Conservation (phyloP, 1,140 invertebrate genomes). For the Cherax destructor region DNA sequence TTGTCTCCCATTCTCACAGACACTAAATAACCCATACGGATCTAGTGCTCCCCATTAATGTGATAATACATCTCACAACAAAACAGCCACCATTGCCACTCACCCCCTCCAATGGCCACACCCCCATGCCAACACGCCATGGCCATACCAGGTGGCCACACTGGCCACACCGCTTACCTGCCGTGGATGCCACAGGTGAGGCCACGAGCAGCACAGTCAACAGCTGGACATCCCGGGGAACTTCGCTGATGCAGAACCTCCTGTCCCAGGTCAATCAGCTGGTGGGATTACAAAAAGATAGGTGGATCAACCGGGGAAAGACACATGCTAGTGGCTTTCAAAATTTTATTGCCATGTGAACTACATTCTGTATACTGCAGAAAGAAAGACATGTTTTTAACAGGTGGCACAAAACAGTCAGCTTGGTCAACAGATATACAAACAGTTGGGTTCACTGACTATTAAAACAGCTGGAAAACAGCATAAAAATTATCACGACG, state of each 20-base stretch:
- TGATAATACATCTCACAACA: too few species aligned
- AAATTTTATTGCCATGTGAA: background rate
- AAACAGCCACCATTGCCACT: too few species aligned
- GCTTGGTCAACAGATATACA: background rate
- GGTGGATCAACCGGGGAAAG: background rate
- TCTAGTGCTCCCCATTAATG: too few species aligned
- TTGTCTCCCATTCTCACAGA: too few species aligned
- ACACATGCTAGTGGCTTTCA: background rate
- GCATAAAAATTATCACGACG: too few species aligned
- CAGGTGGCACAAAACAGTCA: background rate
- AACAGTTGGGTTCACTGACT: too few species aligned
- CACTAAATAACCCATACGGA: too few species aligned
- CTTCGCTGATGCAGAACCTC: slow-evolving; percentile 7
- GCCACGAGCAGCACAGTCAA: slow-evolving; percentile 11
- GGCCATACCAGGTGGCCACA: background rate
- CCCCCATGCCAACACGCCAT: too few species aligned
- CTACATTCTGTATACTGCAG: too few species aligned
- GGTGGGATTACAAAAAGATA: background rate
- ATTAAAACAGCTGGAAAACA: too few species aligned
- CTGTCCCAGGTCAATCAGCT: slow-evolving; percentile 32
- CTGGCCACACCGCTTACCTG: background rate
- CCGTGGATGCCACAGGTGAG: slow-evolving; percentile 22
- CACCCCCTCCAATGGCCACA: too few species aligned
- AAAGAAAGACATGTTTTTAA: background rate
- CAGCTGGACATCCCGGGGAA: slow-evolving; percentile 18